These are phyloP conservation scores for Drosophila lacteicornis DNA, from an alignment of 1,140 invertebrate genomes.

Conservation along the genomic window DNA sequence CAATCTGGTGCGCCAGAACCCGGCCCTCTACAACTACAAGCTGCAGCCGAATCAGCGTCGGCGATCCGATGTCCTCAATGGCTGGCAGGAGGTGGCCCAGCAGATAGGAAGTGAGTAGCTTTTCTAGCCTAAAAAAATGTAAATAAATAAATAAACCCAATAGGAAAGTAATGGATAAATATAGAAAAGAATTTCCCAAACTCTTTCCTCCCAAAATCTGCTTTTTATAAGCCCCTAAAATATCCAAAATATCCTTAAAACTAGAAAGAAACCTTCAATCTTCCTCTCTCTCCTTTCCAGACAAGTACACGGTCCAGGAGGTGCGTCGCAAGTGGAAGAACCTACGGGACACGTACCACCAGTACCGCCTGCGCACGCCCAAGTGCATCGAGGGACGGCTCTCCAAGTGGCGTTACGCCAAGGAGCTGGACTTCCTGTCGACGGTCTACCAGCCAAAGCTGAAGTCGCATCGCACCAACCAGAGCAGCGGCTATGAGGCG, in stretches of 20 bases:
- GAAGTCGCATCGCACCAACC: constrained; percentile 69
- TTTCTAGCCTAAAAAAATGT: too few species aligned
- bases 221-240: too few species aligned
- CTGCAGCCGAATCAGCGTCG: constrained; percentile 76
- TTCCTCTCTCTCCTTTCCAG: constrained; percentile 26
- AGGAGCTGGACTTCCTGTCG: constrained; percentile 77
- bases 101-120: constrained; percentile 76
- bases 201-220: too few species aligned
- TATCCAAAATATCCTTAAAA: not conserved
- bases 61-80: constrained; percentile 74
- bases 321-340: constrained; percentile 83
- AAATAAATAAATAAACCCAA: too few species aligned
- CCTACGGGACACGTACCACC: constrained; percentile 79
- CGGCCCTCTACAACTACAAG: constrained; percentile 82
- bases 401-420: constrained; percentile 82
- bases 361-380: constrained; percentile 79
- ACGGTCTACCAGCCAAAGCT: constrained; percentile 80
- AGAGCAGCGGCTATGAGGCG: constrained; percentile 31
- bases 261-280: too few species aligned
- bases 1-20: constrained; percentile 80
- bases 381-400: constrained; percentile 75
- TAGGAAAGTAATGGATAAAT: too few species aligned
- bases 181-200: too few species aligned
- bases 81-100: constrained; percentile 76
- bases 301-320: constrained; percentile 81